A percentile compares a stretch with the other conserved stretches of the same genome.
Evolutionary conservation across 2,113 vertebrate genomes (phyloP).

Genomic region (Elephas maximus): DNA sequence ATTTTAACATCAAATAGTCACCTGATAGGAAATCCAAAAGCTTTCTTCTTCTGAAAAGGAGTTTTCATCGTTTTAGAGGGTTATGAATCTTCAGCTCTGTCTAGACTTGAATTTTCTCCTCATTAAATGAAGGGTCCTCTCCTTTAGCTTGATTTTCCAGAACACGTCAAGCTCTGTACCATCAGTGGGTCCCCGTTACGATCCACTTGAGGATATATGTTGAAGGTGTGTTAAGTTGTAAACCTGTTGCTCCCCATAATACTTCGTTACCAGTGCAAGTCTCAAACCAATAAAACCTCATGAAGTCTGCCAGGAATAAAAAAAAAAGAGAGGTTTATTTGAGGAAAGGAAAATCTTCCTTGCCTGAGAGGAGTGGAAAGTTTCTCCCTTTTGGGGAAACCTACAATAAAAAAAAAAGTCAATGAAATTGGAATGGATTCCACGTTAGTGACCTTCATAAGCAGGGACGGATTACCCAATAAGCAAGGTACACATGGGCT

Average conservation of each 20-base stretch:
- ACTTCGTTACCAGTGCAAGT: not conserved
- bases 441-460: not conserved
- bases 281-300: not conserved
- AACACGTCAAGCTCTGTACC: not conserved
- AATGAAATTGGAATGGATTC: slow-evolving; percentile 7
- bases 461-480: no score
- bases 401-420: not conserved
- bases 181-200: not conserved
- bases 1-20: not conserved
- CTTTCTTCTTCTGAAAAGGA: slow-evolving; percentile 33
- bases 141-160: not conserved
- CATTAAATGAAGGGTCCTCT: not conserved
- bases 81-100: not conserved
- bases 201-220: not conserved
- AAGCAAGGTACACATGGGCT: no score
- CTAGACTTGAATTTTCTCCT: not conserved
- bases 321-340: slow-evolving; percentile 22
- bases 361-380: not conserved
- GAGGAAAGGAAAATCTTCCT: not conserved
- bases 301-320: not conserved
- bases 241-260: not conserved
- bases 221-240: not conserved
- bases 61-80: not conserved
- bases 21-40: not conserved
- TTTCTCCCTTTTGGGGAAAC: not conserved